Percentiles rank a stretch among this genome's conserved stretches.
phyloP scores from a whole-genome alignment of 2,797 vertebrate genomes.

The Sebastes melanostomus region DNA sequence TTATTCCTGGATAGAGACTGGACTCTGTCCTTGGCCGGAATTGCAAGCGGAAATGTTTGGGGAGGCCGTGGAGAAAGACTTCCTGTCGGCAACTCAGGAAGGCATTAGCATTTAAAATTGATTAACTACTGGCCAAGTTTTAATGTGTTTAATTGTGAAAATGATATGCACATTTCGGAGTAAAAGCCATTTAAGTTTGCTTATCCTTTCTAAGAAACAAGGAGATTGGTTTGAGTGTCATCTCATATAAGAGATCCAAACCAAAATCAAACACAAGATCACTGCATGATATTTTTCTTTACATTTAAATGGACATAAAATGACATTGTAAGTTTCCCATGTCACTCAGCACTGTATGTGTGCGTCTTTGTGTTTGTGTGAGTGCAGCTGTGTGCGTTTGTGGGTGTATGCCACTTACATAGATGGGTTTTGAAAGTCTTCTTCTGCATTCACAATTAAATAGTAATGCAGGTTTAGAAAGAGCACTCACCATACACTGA shows the following conservation, averaged over 20 bases:
- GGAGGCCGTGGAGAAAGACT: neutral
- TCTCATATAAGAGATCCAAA: slow-evolving; percentile 49
- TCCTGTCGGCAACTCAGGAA: neutral
- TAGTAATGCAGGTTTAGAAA: slow-evolving; percentile 24
- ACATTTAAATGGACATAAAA: slow-evolving; percentile 1
- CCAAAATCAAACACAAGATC: slow-evolving; percentile 53
- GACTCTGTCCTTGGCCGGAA: neutral
- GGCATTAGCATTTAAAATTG: neutral
- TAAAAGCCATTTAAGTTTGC: neutral
- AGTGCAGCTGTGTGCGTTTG: neutral
- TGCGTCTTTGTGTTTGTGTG: neutral
- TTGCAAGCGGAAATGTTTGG: neutral
- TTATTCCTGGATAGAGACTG: neutral
- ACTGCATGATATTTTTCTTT: neutral
- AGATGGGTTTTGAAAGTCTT: slow-evolving; percentile 24
- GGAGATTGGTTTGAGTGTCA: slow-evolving; percentile 7
- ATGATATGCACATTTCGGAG: neutral
- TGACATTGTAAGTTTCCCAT: neutral
- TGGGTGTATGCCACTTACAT: neutral
- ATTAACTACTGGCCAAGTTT: neutral
- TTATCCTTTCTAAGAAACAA: slow-evolving; percentile 50
- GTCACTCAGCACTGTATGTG: neutral
- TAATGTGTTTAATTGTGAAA: neutral
- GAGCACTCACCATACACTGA: slow-evolving; percentile 60
- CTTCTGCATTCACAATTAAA: slow-evolving; percentile 28